Evolutionary conservation across 2,797 vertebrate species (phyloP).

Genomic region (Leptatherina wallacei): DNA sequence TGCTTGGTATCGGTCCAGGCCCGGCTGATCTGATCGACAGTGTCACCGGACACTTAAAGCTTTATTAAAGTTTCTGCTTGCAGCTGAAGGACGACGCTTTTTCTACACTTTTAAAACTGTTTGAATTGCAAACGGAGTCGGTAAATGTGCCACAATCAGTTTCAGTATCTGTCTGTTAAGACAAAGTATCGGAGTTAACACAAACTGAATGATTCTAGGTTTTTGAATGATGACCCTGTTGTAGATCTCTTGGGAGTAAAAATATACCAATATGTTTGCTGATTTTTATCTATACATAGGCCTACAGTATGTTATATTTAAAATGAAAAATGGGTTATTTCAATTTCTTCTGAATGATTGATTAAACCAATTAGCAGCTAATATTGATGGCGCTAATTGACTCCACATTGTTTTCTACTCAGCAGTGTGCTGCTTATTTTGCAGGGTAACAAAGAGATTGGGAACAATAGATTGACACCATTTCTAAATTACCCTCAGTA

Average conservation of each 20-base stretch:
- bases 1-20: constrained; percentile 93
- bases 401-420: neutral
- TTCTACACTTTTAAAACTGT: neutral
- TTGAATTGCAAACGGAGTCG: neutral
- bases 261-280: neutral
- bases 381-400: neutral
- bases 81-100: neutral
- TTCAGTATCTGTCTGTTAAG: neutral
- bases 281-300: neutral
- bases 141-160: neutral
- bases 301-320: neutral
- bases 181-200: neutral
- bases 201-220: neutral
- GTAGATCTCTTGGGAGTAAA: neutral
- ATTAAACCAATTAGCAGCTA: neutral
- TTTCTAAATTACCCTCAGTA: neutral
- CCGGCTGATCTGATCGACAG: constrained; percentile 89
- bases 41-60: constrained; percentile 93
- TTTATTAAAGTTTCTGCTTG: constrained; percentile 81
- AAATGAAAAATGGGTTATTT: neutral
- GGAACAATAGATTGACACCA: neutral
- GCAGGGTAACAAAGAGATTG: neutral
- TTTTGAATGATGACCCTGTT: neutral
- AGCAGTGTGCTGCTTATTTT: neutral
- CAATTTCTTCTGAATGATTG: neutral